These are phyloP conservation scores for Dryas iulia DNA, from an alignment of 1,140 invertebrate species.

Conservation along the genomic window DNA sequence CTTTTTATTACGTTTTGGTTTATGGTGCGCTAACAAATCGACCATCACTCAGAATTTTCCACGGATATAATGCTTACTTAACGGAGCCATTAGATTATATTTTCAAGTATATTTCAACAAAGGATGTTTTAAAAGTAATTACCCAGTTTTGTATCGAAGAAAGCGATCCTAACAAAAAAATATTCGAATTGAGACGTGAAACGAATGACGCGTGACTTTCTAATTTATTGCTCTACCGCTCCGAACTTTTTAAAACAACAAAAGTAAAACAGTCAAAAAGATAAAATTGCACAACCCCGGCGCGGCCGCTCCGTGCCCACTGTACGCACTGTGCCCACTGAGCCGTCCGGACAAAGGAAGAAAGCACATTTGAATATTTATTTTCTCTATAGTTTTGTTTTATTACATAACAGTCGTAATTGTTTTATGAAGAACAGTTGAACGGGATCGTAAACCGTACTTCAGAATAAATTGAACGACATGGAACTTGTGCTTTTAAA, in stretches of 20 bases:
- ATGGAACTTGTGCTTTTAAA: background rate
- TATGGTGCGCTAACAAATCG: background rate
- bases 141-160: slow-evolving; percentile 41
- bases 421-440: background rate
- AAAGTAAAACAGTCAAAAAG: slow-evolving; percentile 40
- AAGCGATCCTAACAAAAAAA: slow-evolving; percentile 49
- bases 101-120: slow-evolving; percentile 33
- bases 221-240: slow-evolving; percentile 56
- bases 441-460: background rate
- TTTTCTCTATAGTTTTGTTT: slow-evolving; percentile 4
- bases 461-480: background rate
- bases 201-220: slow-evolving; percentile 48
- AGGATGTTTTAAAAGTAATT: slow-evolving; percentile 41
- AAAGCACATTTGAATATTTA: slow-evolving; percentile 35
- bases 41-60: slow-evolving; percentile 14
- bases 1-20: background rate
- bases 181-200: slow-evolving; percentile 41
- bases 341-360: slow-evolving; percentile 23
- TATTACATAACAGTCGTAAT: slow-evolving; percentile 15
- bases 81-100: slow-evolving; percentile 5
- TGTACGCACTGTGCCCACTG: background rate
- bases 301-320: too few species aligned
- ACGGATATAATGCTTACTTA: slow-evolving; percentile 19
- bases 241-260: slow-evolving; percentile 39
- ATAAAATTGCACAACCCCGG: slow-evolving; percentile 46